Conservation (phyloP, 1,140 invertebrate genomes). For the Acromyrmex charruanus region DNA sequence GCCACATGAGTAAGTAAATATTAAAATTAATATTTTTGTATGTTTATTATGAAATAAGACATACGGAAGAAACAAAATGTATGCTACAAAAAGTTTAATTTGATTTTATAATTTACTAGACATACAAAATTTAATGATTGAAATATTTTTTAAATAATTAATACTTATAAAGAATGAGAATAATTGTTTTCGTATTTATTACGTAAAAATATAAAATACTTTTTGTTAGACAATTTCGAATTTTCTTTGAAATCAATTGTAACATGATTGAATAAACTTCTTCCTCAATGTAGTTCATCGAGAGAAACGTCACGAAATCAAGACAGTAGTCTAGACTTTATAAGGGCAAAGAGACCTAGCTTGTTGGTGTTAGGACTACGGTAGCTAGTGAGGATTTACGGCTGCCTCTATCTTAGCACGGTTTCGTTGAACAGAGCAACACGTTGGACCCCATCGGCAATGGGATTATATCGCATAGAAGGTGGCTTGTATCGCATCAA, state of each 20-base stretch:
- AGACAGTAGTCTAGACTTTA: constrained; percentile 74
- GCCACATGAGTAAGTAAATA: constrained; percentile 35
- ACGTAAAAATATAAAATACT: neutral
- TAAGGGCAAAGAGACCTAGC: constrained; percentile 80
- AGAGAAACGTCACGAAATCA: constrained; percentile 47
- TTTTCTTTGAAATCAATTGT: constrained; percentile 6
- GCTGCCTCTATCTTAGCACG: constrained; percentile 81
- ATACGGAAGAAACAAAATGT: neutral
- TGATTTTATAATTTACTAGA: neutral
- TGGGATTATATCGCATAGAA: constrained; percentile 84
- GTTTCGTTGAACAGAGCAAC: constrained; percentile 81
- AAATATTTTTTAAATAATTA: neutral
- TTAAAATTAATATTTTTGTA: constrained; percentile 6
- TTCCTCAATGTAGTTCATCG: neutral
- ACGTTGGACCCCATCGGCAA: constrained; percentile 84
- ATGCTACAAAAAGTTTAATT: neutral
- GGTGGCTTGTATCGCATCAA: constrained; percentile 84
- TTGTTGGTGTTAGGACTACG: constrained; percentile 81
- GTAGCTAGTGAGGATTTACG: constrained; percentile 85
- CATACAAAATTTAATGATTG: neutral
- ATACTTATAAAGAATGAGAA: neutral
- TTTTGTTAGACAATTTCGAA: neutral
- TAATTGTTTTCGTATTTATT: neutral
- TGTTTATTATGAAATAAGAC: constrained; percentile 14
- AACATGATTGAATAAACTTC: constrained; percentile 13